Conservation (phyloP, 2,888 invertebrate genomes). For the Creontiades dilutus region DNA sequence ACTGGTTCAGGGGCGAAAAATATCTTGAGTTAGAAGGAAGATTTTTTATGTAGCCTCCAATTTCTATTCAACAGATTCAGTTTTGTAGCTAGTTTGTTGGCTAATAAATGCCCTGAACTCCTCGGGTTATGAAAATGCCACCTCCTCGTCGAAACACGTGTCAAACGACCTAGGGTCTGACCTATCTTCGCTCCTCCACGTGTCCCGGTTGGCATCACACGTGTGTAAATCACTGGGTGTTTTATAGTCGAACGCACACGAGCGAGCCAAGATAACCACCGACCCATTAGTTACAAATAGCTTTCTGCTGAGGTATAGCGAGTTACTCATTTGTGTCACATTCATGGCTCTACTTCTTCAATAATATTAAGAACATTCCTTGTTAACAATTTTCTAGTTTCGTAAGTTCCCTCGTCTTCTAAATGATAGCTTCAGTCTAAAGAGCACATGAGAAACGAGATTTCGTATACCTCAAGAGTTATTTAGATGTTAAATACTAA, state of each 20-base stretch:
- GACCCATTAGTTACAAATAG: constrained; percentile 61
- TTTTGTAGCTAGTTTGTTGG: constrained; percentile 27
- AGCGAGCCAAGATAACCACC: constrained; percentile 38
- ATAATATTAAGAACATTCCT: no score
- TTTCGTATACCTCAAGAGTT: no score
- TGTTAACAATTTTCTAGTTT: no score
- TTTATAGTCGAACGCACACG: constrained; percentile 27
- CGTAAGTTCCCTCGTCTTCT: no score
- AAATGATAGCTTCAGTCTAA: no score
- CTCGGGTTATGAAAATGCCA: constrained; percentile 48
- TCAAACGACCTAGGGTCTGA: constrained; percentile 38
- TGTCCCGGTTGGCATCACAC: constrained; percentile 40
- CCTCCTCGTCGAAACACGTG: constrained; percentile 46
- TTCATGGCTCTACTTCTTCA: background rate
- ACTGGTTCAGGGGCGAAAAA: background rate
- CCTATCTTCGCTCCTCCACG: constrained; percentile 41
- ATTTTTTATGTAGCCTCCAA: background rate
- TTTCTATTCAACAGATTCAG: background rate
- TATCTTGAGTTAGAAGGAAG: background rate
- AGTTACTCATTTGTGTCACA: background rate
- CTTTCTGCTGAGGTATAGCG: background rate
- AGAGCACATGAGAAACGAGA: no score
- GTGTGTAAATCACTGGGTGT: constrained; percentile 47
- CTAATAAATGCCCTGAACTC: background rate
- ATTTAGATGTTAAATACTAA: background rate